Evolutionary conservation across 2,888 invertebrate genomes (phyloP).

Genomic region (Aelia acuminata): DNA sequence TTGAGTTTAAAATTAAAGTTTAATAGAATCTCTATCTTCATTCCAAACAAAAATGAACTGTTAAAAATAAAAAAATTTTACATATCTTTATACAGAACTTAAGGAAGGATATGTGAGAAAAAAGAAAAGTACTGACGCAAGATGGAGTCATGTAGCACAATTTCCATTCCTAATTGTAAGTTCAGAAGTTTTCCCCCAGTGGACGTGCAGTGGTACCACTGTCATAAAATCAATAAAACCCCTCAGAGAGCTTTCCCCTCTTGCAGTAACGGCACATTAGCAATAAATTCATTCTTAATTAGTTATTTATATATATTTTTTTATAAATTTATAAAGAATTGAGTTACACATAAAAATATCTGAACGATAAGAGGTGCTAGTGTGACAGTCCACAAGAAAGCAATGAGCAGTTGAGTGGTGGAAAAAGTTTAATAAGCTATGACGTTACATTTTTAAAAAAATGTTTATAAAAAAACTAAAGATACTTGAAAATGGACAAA

Average conservation of each 20-base stretch:
- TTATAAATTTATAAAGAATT: neutral
- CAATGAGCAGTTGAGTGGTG: too few relatives aligned
- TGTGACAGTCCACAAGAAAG: too few relatives aligned
- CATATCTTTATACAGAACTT: too few relatives aligned
- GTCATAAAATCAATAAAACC: slow-evolving; percentile 39
- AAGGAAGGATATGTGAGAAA: neutral
- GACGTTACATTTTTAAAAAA: too few relatives aligned
- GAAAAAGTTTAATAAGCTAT: too few relatives aligned
- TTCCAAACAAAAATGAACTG: too few relatives aligned
- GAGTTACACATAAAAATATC: neutral
- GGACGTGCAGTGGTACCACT: slow-evolving; percentile 42
- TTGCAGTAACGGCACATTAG: neutral
- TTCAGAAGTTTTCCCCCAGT: slow-evolving; percentile 2
- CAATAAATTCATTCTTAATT: neutral
- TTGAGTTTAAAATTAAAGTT: too few relatives aligned
- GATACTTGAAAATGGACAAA: too few relatives aligned
- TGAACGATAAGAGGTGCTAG: too few relatives aligned
- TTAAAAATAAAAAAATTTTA: too few relatives aligned
- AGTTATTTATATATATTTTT: neutral
- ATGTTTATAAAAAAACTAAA: too few relatives aligned
- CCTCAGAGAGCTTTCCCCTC: neutral
- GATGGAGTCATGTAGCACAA: neutral
- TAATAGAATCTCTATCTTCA: too few relatives aligned
- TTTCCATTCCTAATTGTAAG: neutral
- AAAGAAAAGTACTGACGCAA: neutral